Evolutionary conservation across 2,113 vertebrate species (phyloP).

Genomic region (Ophiodon elongatus): DNA sequence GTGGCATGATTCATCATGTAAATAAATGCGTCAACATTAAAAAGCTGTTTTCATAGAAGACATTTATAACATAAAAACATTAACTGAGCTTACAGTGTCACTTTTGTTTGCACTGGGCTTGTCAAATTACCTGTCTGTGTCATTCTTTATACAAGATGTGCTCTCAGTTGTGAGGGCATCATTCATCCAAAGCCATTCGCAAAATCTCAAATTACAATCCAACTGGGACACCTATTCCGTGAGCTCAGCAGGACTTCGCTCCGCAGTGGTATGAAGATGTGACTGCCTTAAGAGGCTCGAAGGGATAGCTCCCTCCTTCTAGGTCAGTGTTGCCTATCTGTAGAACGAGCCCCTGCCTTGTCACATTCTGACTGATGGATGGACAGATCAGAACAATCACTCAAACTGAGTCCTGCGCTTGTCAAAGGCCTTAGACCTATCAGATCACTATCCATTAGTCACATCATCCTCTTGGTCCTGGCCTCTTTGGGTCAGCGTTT

Average conservation of each 20-base stretch:
- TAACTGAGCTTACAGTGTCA: slow-evolving; percentile 63
- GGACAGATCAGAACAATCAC: slow-evolving; percentile 54
- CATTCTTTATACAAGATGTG: slow-evolving; percentile 53
- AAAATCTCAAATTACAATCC: slow-evolving; percentile 52
- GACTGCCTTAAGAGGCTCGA: slow-evolving; percentile 34
- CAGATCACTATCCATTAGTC: slow-evolving; percentile 65
- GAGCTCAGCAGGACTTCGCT: slow-evolving; percentile 14
- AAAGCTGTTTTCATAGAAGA: slow-evolving; percentile 60
- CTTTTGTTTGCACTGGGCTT: slow-evolving; percentile 69
- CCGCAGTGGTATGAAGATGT: slow-evolving; percentile 32
- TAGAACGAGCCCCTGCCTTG: slow-evolving; percentile 39
- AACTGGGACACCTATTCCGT: slow-evolving; percentile 33
- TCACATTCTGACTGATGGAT: slow-evolving; percentile 67
- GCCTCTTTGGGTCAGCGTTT: slow-evolving; percentile 22
- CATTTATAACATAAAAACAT: slow-evolving; percentile 69
- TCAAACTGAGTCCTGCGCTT: slow-evolving; percentile 53
- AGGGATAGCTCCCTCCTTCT: slow-evolving; percentile 12
- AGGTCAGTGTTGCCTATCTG: slow-evolving; percentile 44
- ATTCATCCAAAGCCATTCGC: slow-evolving; percentile 45
- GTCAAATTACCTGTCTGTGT: slow-evolving; percentile 70
- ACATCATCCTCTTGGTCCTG: slow-evolving; percentile 51
- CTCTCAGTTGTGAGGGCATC: slow-evolving; percentile 51
- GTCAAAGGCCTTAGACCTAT: slow-evolving; percentile 60
- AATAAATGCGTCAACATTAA: slow-evolving; percentile 73
- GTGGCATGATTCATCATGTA: slow-evolving; percentile 69